Percentiles rank a stretch among this genome's conserved stretches.
These are phyloP conservation scores for Linurgus olivaceus DNA, from an alignment of 2,797 vertebrate species.

Conservation along the genomic window DNA sequence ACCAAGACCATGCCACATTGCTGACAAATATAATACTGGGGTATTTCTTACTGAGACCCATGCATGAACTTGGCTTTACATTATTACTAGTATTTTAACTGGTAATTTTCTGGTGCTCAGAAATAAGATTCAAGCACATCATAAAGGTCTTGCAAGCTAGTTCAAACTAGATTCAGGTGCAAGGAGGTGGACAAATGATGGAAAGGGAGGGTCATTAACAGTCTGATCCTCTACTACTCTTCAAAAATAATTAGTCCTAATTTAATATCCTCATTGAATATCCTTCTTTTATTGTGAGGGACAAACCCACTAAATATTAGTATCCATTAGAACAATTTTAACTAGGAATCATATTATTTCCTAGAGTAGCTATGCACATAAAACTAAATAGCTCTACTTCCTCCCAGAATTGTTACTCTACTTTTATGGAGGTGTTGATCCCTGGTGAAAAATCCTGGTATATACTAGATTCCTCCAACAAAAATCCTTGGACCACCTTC, in stretches of 20 bases:
- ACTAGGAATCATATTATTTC: not conserved
- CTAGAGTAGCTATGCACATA: not conserved
- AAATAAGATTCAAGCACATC: not conserved
- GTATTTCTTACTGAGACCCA: not conserved
- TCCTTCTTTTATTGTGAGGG: not conserved
- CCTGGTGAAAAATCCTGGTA: not conserved
- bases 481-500: not conserved
- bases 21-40: not conserved
- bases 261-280: not conserved
- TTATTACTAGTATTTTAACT: not conserved
- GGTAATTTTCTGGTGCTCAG: not conserved
- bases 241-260: not conserved
- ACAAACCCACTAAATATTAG: not conserved
- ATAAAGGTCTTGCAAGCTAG: not conserved
- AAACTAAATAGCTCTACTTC: not conserved
- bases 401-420: not conserved
- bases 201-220: not conserved
- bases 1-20: accelerated
- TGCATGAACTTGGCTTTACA: not conserved
- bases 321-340: not conserved
- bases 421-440: not conserved
- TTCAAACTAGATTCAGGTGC: not conserved
- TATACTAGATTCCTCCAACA: not conserved
- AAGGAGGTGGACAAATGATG: not conserved
- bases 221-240: not conserved